These are phyloP conservation scores for Antitype chi DNA, from an alignment of 2,888 invertebrate genomes.

Conservation along the genomic window DNA sequence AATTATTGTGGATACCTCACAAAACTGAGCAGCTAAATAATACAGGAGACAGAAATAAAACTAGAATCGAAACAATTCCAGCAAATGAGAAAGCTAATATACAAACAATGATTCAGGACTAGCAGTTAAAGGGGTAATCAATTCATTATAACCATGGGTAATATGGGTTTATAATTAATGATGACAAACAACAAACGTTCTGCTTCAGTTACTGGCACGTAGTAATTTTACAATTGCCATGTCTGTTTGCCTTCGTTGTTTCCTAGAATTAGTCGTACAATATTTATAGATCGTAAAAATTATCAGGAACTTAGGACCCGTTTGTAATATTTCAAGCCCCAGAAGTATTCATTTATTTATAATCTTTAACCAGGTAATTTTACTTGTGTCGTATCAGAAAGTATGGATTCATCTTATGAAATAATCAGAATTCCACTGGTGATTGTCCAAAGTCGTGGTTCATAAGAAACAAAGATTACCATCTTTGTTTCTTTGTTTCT, in stretches of 20 bases:
- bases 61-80: conserved; percentile 3
- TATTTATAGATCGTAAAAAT: conserved; percentile 37
- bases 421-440: conserved; percentile 5
- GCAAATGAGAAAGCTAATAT: conserved; percentile 29
- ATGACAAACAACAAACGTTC: conserved; percentile 57
- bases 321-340: not conserved
- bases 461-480: conserved; percentile 26
- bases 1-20: not conserved
- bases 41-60: not conserved
- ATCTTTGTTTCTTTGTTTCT: too few relatives aligned
- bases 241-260: conserved; percentile 43
- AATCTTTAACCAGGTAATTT: not conserved
- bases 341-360: too few relatives aligned
- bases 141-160: conserved; percentile 53
- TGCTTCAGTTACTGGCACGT: conserved; percentile 48
- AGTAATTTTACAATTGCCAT: conserved; percentile 60
- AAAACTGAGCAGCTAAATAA: not conserved
- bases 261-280: conserved; percentile 45
- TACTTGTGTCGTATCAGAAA: not conserved
- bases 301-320: conserved; percentile 7
- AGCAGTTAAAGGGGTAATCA: conserved; percentile 46
- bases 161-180: conserved; percentile 57
- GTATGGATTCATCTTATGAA: not conserved
- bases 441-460: not conserved
- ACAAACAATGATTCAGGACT: conserved; percentile 19